Evolutionary conservation across 1,140 invertebrate species (phyloP), one percentile per base, ranked within the genome.

Genomic region (Xylocopa sonorina): DNA sequence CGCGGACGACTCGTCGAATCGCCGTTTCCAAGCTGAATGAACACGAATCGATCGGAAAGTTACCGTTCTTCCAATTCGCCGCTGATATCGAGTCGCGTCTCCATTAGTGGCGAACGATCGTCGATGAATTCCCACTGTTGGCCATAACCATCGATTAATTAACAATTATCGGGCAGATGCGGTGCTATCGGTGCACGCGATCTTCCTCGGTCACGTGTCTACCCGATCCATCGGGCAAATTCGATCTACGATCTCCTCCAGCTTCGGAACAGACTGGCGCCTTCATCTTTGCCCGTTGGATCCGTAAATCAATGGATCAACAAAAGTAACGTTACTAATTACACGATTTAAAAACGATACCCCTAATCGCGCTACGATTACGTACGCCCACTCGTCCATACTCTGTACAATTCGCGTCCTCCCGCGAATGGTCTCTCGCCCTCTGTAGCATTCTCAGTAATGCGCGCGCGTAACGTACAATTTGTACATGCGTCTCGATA

Each of bases 331-430:
- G 29, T 72, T 58, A 80, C 63, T 78, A 75, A 77, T 82, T 80
- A 69, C 72, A 84, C 46, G 53, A 78, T 71, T 76, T 63, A 85
- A 58, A 32, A 82, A 82, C 76, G 48, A 78, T 77, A 77, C 53
- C n/a, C 14, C 63, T 78, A 82, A 84, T 81, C 78, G 76, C 67
- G 77, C 63, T 71, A 83, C 81, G 78, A 80, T 85, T 81, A 77
- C 82, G 67, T 83, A 85, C 82, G 69, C 63, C 53, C 74, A 84
- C 48, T 73, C 72, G 67, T n/a, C n/a, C n/a, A 62, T 76, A 53
- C 53, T 68, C 62, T 66, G 16, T 75, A 75, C 60, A 75, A 43
- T 27, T 55, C 58, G 18, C 62, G 38, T 24, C 12, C n/a, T 63
- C 43, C 29, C 55, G 57, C 57, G n/a, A n/a, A n/a, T n/a, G n/a